These are phyloP conservation scores for Mythimna albipuncta DNA, from an alignment of 2,888 invertebrate species.

Conservation along the genomic window DNA sequence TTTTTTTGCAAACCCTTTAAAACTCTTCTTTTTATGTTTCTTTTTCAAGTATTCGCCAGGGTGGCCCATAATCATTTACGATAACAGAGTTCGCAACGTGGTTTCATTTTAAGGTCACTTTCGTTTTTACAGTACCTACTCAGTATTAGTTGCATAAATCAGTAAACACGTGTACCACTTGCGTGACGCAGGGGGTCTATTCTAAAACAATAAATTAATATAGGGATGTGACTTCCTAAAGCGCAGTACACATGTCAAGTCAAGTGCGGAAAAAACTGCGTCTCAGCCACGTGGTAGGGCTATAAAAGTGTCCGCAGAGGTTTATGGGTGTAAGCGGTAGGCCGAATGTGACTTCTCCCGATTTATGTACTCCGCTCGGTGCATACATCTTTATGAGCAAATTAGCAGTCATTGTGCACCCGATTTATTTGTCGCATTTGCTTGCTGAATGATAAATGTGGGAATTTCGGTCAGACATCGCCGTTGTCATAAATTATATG, in stretches of 20 bases:
- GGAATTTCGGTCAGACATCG: conserved; percentile 77
- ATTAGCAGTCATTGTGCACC: conserved; percentile 89
- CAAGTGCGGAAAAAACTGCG: conserved; percentile 88
- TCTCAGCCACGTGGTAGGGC: conserved; percentile 88
- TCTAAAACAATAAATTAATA: conserved; percentile 88
- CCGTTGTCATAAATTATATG: conserved; percentile 67
- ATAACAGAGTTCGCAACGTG: conserved; percentile 59
- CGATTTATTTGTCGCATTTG: conserved; percentile 85
- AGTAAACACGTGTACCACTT: conserved; percentile 62
- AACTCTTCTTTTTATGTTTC: conserved; percentile 26
- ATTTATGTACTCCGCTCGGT: conserved; percentile 86
- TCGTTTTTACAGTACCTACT: conserved; percentile 55
- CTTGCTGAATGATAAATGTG: conserved; percentile 85
- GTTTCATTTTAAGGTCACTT: conserved; percentile 64
- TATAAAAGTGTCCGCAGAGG: conserved; percentile 89
- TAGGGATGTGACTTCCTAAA: conserved; percentile 79
- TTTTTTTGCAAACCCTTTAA: conserved; percentile 5
- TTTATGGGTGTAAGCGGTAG: conserved; percentile 90
- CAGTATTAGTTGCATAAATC: conserved; percentile 62
- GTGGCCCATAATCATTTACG: conserved; percentile 58
- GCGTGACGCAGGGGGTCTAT: conserved; percentile 78
- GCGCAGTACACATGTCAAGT: conserved; percentile 86
- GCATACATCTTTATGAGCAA: conserved; percentile 90
- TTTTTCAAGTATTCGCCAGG: conserved; percentile 60
- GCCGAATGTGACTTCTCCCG: conserved; percentile 86